phyloP scores from a whole-genome alignment of 2,888 invertebrate species.

The Lymantria dispar region DNA sequence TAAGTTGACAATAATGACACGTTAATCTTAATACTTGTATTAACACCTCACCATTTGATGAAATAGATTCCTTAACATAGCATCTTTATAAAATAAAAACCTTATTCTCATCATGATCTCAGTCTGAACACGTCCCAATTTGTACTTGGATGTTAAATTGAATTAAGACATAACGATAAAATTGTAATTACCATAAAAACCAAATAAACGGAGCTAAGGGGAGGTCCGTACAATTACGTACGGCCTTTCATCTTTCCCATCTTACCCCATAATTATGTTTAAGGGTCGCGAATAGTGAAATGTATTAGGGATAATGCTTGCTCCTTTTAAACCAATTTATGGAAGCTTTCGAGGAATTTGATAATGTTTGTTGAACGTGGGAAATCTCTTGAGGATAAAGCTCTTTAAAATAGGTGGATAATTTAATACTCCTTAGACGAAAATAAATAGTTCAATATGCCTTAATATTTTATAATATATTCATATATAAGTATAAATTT shows the following conservation, averaged over 20 bases:
- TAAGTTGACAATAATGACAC: too few relatives aligned
- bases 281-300: slow-evolving; percentile 31
- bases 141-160: slow-evolving; percentile 50
- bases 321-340: slow-evolving; percentile 23
- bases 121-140: slow-evolving; percentile 24
- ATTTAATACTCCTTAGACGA: neutral
- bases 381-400: slow-evolving; percentile 9
- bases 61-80: too few relatives aligned
- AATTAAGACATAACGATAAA: slow-evolving; percentile 71
- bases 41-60: too few relatives aligned
- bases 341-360: slow-evolving; percentile 8
- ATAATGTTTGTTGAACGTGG: slow-evolving; percentile 4
- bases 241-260: slow-evolving; percentile 53
- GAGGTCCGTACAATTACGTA: slow-evolving; percentile 37
- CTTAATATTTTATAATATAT: too few relatives aligned
- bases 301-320: slow-evolving; percentile 30
- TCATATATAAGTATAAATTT: too few relatives aligned
- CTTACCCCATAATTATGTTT: slow-evolving; percentile 57
- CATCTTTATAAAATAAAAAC: too few relatives aligned
- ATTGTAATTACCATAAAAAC: slow-evolving; percentile 76
- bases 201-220: slow-evolving; percentile 36
- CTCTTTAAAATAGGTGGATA: neutral
- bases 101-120: too few relatives aligned
- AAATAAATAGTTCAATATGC: neutral
- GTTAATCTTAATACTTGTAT: too few relatives aligned